Percentiles rank a stretch among this genome's conserved stretches.
phyloP scores from a whole-genome alignment of 2,888 invertebrate species.

The Netelia melanura region DNA sequence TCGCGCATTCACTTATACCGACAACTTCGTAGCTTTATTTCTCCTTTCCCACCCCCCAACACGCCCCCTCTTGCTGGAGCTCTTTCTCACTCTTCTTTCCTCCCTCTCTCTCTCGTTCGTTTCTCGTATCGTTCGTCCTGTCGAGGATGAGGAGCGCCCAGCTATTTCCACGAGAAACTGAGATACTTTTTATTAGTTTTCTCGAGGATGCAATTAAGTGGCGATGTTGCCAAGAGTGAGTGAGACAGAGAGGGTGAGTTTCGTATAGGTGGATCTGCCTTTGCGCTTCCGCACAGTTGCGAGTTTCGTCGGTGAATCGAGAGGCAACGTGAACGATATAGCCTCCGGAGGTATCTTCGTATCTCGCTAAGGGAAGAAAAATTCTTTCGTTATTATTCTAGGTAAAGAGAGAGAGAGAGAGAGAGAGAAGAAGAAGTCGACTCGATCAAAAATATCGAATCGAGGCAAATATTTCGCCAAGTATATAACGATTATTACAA shows the following conservation, averaged over 20 bases:
- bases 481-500: neutral
- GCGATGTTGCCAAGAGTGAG: slow-evolving; percentile 60
- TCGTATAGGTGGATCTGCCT: slow-evolving; percentile 22
- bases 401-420: neutral
- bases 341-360: slow-evolving; percentile 34
- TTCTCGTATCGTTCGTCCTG: neutral
- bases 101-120: neutral
- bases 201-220: slow-evolving; percentile 77
- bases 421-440: neutral
- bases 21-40: slow-evolving; percentile 27
- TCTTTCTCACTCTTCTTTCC: neutral
- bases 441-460: neutral
- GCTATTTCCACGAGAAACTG: slow-evolving; percentile 54
- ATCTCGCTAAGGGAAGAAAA: slow-evolving; percentile 5
- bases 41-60: neutral
- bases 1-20: slow-evolving; percentile 11
- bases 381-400: slow-evolving; percentile 10
- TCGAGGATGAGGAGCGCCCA: slow-evolving; percentile 1
- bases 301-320: slow-evolving; percentile 21
- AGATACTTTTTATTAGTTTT: slow-evolving; percentile 80
- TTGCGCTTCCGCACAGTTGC: slow-evolving; percentile 18
- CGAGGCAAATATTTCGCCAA: neutral
- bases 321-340: slow-evolving; percentile 15
- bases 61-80: neutral
- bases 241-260: no score